These are phyloP conservation scores for Cydia strobilella DNA, from an alignment of 1,140 invertebrate species.

Conservation along the genomic window DNA sequence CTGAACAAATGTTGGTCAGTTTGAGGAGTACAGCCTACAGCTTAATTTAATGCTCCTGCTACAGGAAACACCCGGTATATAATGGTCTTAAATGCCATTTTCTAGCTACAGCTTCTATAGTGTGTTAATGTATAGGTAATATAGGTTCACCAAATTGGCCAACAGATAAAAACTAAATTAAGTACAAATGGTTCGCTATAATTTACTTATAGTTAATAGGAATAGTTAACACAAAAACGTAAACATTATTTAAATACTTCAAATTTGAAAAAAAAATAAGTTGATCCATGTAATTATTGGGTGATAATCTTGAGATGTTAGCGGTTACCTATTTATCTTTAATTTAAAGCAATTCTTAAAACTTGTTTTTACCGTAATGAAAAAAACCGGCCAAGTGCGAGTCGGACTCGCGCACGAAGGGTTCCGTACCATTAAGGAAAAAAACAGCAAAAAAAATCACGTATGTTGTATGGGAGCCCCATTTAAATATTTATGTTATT, in stretches of 20 bases:
- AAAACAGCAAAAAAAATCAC: too few relatives aligned
- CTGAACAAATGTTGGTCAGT: too few relatives aligned
- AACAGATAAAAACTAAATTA: slow-evolving; percentile 51
- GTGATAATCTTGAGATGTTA: background rate
- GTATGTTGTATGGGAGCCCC: too few relatives aligned
- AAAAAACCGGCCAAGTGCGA: too few relatives aligned
- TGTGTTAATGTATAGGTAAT: slow-evolving; percentile 58
- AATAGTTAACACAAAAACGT: background rate
- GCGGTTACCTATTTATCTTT: background rate
- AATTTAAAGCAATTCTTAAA: background rate
- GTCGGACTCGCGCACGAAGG: too few relatives aligned
- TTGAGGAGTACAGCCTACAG: too few relatives aligned
- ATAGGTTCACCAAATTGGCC: slow-evolving; percentile 61
- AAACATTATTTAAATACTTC: background rate
- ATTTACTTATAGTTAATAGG: slow-evolving; percentile 33
- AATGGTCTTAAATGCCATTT: slow-evolving; percentile 56
- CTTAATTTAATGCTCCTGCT: too few relatives aligned
- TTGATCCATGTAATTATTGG: background rate
- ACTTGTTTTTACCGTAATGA: too few relatives aligned
- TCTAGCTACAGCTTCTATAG: slow-evolving; percentile 71
- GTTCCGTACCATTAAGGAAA: too few relatives aligned
- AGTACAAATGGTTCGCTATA: slow-evolving; percentile 43
- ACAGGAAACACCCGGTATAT: too few relatives aligned
- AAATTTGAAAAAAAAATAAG: background rate
- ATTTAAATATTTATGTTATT: too few relatives aligned